Evolutionary conservation across 1,140 invertebrate genomes (phyloP).

Genomic region (Cydia splendana): DNA sequence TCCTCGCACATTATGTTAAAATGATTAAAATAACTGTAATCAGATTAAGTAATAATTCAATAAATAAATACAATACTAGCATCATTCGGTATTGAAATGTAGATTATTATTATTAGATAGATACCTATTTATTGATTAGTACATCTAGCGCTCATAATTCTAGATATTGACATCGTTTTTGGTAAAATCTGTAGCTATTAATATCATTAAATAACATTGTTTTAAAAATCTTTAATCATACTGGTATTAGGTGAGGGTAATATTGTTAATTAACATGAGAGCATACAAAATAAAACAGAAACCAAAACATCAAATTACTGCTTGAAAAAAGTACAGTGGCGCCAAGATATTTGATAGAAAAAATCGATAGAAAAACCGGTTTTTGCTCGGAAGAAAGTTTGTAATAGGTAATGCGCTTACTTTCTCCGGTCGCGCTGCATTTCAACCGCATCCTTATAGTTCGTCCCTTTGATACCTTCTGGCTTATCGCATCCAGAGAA

Average conservation of each 20-base stretch:
- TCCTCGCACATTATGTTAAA: neutral
- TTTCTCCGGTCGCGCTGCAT: conserved; percentile 17
- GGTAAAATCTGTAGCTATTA: neutral
- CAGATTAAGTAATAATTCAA: neutral
- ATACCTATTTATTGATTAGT: neutral
- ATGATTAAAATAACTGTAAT: neutral
- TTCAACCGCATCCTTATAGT: conserved; percentile 1
- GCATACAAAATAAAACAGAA: neutral
- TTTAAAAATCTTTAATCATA: no score
- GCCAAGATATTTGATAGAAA: conserved; percentile 24
- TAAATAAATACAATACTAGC: neutral
- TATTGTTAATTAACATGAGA: no score
- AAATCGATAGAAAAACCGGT: conserved; percentile 27
- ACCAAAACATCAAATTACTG: neutral
- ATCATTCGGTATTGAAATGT: neutral
- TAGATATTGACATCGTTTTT: neutral
- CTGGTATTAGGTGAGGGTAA: no score
- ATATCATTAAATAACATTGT: no score
- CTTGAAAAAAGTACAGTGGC: conserved; percentile 19
- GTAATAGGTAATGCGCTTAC: conserved; percentile 30
- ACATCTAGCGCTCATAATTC: no score
- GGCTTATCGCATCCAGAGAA: neutral
- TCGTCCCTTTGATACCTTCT: conserved; percentile 4
- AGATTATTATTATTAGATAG: neutral
- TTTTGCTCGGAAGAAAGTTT: conserved; percentile 27